A percentile compares a stretch with the other conserved stretches of the same genome.
These are phyloP conservation scores for Psephotus haematonotus DNA, from an alignment of 2,113 vertebrate genomes.

Conservation along the genomic window DNA sequence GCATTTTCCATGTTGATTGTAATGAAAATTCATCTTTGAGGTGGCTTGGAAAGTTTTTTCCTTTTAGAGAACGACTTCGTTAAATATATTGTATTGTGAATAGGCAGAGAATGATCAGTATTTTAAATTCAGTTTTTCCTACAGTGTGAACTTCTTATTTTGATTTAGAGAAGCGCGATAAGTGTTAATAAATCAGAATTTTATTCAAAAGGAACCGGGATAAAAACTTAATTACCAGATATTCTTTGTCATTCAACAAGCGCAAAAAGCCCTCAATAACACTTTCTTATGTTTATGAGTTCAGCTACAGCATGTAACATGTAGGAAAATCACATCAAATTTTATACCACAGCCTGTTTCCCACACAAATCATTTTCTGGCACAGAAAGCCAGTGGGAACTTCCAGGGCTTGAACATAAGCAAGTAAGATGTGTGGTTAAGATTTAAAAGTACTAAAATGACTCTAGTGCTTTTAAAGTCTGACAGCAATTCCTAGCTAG, in stretches of 20 bases:
- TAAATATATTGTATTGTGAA: background rate
- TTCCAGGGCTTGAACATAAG: background rate
- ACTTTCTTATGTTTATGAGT: background rate
- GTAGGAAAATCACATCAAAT: background rate
- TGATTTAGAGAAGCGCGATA: background rate
- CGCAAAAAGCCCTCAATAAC: background rate
- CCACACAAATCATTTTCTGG: background rate
- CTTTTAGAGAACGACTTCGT: background rate
- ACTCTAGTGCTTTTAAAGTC: background rate
- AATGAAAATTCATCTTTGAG: background rate
- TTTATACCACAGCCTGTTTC: background rate
- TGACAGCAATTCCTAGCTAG: background rate
- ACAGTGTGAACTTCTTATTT: background rate
- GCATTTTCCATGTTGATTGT: background rate
- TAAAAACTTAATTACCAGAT: background rate
- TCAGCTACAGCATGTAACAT: fast-evolving
- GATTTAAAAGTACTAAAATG: background rate
- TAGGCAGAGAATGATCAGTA: background rate
- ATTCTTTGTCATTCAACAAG: background rate
- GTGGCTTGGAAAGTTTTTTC: background rate
- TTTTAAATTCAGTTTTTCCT: background rate
- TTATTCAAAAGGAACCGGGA: background rate
- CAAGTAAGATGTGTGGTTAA: background rate
- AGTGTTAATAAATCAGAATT: background rate
- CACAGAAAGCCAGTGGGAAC: background rate